Evolutionary conservation across 2,113 vertebrate genomes (phyloP).

Genomic region (Pontoporia blainvillei): DNA sequence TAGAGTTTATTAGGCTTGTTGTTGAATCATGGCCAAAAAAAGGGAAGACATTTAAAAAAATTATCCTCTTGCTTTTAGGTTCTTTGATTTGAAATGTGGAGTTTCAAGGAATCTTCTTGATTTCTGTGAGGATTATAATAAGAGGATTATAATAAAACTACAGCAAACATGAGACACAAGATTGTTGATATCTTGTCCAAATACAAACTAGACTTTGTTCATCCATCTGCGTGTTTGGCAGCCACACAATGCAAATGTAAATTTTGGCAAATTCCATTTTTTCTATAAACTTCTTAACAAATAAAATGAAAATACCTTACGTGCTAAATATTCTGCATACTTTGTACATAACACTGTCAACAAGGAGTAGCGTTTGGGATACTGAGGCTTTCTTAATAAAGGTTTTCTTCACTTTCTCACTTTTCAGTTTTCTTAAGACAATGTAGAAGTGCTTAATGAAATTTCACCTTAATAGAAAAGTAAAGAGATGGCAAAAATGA

Average conservation of each 20-base stretch:
- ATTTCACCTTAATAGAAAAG: not conserved
- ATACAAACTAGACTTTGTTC: not conserved
- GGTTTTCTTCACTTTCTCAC: not conserved
- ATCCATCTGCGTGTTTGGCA: not conserved
- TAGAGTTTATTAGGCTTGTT: not conserved
- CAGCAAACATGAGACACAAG: not conserved
- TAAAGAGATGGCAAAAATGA: not conserved
- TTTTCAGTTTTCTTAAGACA: not conserved
- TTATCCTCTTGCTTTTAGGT: not conserved
- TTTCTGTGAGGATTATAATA: not conserved
- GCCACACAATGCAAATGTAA: not conserved
- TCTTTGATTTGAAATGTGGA: not conserved
- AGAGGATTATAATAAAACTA: not conserved
- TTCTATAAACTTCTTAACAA: not conserved
- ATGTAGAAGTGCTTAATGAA: not conserved
- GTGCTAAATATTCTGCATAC: not conserved
- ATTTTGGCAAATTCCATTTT: not conserved
- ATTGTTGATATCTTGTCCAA: not conserved
- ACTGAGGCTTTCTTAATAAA: not conserved
- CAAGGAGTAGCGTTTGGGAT: not conserved
- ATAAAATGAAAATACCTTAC: not conserved
- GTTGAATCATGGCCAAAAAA: not conserved
- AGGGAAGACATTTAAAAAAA: not conserved
- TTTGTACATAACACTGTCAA: not conserved
- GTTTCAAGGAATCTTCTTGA: not conserved